Conservation (phyloP, 2,797 vertebrate species). For the Pelodytes ibericus region DNA sequence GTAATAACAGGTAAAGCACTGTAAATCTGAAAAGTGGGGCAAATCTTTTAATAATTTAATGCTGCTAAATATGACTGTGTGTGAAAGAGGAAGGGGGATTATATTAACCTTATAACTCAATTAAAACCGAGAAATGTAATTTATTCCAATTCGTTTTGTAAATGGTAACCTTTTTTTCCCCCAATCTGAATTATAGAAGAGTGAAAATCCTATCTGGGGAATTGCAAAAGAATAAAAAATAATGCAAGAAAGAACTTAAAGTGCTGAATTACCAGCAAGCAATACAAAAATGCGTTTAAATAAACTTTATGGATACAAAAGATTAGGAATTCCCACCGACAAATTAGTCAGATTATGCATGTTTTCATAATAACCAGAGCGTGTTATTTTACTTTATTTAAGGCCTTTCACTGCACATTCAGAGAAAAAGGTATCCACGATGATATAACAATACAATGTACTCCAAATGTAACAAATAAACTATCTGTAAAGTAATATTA, state of each 20-base stretch:
- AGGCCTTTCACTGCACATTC: constrained; percentile 17
- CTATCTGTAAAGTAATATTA: too few species aligned
- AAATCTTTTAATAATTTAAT: constrained; percentile 29
- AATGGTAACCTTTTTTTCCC: constrained; percentile 1
- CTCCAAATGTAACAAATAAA: background rate
- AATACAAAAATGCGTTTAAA: constrained; percentile 31
- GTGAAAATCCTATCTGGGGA: background rate
- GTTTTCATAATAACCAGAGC: constrained; percentile 46
- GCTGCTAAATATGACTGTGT: constrained; percentile 24
- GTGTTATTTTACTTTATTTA: constrained; percentile 43
- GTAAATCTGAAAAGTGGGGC: constrained; percentile 4
- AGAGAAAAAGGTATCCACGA: constrained; percentile 6
- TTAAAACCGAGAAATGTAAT: constrained; percentile 26
- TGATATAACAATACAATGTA: constrained; percentile 10
- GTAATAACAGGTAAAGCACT: background rate
- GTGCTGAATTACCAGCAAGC: background rate
- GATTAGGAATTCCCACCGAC: constrained; percentile 40
- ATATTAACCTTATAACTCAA: constrained; percentile 29
- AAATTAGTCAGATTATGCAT: constrained; percentile 50
- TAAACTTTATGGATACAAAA: constrained; percentile 44
- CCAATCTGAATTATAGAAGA: background rate
- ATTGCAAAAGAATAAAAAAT: background rate
- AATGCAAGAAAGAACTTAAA: background rate
- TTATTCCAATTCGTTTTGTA: constrained; percentile 17
- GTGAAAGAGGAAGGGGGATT: constrained; percentile 1